Evolutionary conservation across 2,888 invertebrate species (phyloP).

Genomic region (Callimorpha dominula): DNA sequence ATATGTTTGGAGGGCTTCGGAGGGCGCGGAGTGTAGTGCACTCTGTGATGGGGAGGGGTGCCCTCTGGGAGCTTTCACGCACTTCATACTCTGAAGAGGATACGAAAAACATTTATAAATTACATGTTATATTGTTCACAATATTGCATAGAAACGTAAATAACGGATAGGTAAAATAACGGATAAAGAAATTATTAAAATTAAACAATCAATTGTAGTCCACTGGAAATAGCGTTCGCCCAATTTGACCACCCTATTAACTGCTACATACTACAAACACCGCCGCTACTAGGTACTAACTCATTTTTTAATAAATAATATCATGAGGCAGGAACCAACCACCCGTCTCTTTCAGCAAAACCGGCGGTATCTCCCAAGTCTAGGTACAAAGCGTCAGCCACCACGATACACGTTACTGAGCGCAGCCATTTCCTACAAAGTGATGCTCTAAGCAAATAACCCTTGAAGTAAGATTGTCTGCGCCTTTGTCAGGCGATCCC

Average conservation of each 20-base stretch:
- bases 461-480: slow-evolving; percentile 36
- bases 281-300: too few species aligned
- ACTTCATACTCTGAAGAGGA: slow-evolving; percentile 1
- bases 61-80: slow-evolving; percentile 11
- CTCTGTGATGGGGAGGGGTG: slow-evolving; percentile 1
- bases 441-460: slow-evolving; percentile 33
- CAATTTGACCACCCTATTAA: too few species aligned
- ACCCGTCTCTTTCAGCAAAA: background rate
- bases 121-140: background rate
- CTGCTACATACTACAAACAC: too few species aligned
- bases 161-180: too few species aligned
- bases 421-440: slow-evolving; percentile 35
- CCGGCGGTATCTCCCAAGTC: background rate
- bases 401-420: slow-evolving; percentile 5
- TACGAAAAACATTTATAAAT: background rate
- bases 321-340: background rate
- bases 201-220: too few species aligned
- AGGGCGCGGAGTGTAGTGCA: slow-evolving; percentile 7
- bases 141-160: too few species aligned
- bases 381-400: background rate
- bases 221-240: too few species aligned
- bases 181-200: too few species aligned
- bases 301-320: too few species aligned
- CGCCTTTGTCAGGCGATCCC: slow-evolving; percentile 39
- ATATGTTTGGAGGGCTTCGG: background rate